phyloP scores from a whole-genome alignment of 2,797 vertebrate species.

The Channa striata region DNA sequence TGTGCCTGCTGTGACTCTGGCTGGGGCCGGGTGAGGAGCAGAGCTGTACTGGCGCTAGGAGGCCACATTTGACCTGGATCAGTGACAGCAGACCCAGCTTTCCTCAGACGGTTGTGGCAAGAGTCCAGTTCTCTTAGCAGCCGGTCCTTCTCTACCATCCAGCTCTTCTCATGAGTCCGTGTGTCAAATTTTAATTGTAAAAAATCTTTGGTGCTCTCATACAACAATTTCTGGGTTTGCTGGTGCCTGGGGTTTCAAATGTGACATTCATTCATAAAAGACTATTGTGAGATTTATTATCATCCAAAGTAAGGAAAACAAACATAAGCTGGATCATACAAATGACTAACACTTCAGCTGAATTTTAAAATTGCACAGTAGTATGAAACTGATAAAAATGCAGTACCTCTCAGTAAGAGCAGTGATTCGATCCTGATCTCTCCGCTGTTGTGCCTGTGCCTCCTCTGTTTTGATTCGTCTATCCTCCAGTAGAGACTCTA shows the following conservation, averaged over 20 bases:
- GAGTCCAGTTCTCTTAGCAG: slow-evolving; percentile 88
- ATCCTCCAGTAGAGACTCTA: slow-evolving; percentile 92
- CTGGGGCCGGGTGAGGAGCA: slow-evolving; percentile 47
- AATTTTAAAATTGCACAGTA: background rate
- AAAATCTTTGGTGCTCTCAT: slow-evolving; percentile 94
- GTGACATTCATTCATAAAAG: background rate
- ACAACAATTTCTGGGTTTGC: slow-evolving; percentile 90
- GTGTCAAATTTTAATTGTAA: slow-evolving; percentile 91
- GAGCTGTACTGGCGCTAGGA: slow-evolving; percentile 45
- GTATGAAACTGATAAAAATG: background rate
- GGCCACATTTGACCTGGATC: slow-evolving; percentile 43
- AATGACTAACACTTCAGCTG: background rate
- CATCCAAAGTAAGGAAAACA: background rate
- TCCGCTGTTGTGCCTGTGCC: slow-evolving; percentile 86
- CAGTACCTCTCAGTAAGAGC: slow-evolving; percentile 88
- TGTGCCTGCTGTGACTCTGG: slow-evolving; percentile 72
- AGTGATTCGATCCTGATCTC: slow-evolving; percentile 88
- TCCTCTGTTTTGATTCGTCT: slow-evolving; percentile 90
- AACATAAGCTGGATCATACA: background rate
- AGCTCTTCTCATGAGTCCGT: slow-evolving; percentile 89
- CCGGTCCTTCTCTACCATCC: slow-evolving; percentile 95
- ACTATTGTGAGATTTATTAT: background rate
- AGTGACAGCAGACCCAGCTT: slow-evolving; percentile 32
- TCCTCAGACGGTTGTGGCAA: slow-evolving; percentile 77
- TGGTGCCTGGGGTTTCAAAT: slow-evolving; percentile 82